Percentiles rank a stretch among this genome's conserved stretches.
phyloP scores from a whole-genome alignment of 2,888 invertebrate species.

The Nemurella pictetii region DNA sequence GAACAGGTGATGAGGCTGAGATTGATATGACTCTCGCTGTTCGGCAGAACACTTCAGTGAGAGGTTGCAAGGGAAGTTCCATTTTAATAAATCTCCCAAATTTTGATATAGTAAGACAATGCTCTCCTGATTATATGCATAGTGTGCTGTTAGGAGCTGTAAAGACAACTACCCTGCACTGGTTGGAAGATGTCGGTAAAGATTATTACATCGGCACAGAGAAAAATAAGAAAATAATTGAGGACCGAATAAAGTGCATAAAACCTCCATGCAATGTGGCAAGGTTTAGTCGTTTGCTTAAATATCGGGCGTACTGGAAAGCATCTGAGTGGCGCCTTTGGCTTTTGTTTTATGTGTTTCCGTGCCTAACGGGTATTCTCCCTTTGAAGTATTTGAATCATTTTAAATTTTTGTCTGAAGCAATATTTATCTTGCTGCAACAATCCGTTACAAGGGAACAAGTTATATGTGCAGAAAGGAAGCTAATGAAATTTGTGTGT shows the following conservation, averaged over 20 bases:
- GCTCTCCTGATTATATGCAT: conserved; percentile 1
- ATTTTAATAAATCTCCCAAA: background rate
- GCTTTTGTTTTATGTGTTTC: conserved; percentile 33
- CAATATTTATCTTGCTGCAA: conserved; percentile 23
- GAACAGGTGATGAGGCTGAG: background rate
- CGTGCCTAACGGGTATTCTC: conserved; percentile 27
- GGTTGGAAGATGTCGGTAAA: background rate
- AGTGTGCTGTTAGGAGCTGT: background rate
- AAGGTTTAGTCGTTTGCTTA: conserved; percentile 21
- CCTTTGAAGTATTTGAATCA: conserved; percentile 32
- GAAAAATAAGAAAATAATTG: background rate
- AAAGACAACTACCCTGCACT: background rate
- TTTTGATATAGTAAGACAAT: background rate
- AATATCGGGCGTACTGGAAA: conserved; percentile 30
- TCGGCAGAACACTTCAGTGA: background rate
- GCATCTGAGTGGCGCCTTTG: conserved; percentile 35
- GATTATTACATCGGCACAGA: background rate
- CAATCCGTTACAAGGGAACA: conserved; percentile 8
- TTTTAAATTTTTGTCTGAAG: conserved; percentile 21
- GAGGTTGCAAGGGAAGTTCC: background rate
- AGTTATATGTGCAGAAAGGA: conserved; percentile 18
- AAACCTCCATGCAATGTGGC: conserved; percentile 25
- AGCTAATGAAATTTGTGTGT: conserved; percentile 5
- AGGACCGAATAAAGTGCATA: conserved; percentile 10
- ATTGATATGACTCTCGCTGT: background rate